Conservation (phyloP, 2,888 invertebrate genomes). For the Drosophila cognata region DNA sequence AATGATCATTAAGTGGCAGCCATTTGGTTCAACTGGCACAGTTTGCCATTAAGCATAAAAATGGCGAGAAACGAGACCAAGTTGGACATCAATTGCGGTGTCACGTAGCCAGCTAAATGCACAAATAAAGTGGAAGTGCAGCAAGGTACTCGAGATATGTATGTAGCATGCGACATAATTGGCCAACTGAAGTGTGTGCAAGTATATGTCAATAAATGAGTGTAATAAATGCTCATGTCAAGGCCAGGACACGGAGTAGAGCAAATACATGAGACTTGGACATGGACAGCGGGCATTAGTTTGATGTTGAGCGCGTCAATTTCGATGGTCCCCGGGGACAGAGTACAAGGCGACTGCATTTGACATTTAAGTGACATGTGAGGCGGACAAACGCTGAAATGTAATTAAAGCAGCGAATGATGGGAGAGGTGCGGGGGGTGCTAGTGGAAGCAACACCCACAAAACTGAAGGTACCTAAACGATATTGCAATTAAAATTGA, state of each 20-base stretch:
- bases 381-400: slow-evolving; percentile 47
- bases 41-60: slow-evolving; percentile 12
- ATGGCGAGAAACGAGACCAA: slow-evolving; percentile 1
- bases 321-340: slow-evolving; percentile 17
- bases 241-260: background rate
- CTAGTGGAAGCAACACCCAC: slow-evolving; percentile 29
- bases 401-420: slow-evolving; percentile 54
- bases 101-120: slow-evolving; percentile 35
- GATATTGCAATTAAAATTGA: slow-evolving; percentile 72
- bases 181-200: slow-evolving; percentile 59
- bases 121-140: slow-evolving; percentile 6
- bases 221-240: slow-evolving; percentile 51
- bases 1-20: slow-evolving; percentile 45
- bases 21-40: slow-evolving; percentile 31
- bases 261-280: slow-evolving; percentile 17
- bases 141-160: slow-evolving; percentile 36
- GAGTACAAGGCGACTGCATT: slow-evolving; percentile 48
- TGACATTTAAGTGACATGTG: slow-evolving; percentile 74
- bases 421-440: slow-evolving; percentile 2
- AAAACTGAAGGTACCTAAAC: slow-evolving; percentile 45
- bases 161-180: slow-evolving; percentile 68
- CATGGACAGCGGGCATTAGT: slow-evolving; percentile 17
- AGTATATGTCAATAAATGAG: slow-evolving; percentile 53
- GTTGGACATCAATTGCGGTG: slow-evolving; percentile 32
- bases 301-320: slow-evolving; percentile 30